Evolutionary conservation across 2,888 invertebrate genomes (phyloP).

Genomic region (Andrena chrysosceles): DNA sequence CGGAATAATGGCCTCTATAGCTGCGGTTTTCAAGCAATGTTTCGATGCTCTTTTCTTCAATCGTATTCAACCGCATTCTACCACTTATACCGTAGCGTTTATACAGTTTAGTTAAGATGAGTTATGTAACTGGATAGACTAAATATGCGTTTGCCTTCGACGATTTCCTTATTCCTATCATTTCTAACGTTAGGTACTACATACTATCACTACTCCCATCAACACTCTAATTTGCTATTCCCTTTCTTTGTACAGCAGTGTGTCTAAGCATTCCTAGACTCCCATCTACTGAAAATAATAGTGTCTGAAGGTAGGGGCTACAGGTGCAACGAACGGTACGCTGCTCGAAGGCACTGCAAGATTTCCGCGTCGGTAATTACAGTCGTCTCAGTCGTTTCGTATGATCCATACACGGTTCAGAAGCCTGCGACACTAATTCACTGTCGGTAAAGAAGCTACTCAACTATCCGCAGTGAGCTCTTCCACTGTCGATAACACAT

Average conservation of each 20-base stretch:
- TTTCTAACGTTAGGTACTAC: too few species aligned
- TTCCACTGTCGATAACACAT: constrained; percentile 31
- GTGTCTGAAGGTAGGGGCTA: not conserved
- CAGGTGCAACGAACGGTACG: constrained; percentile 18
- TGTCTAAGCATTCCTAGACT: not conserved
- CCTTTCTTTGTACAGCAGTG: not conserved
- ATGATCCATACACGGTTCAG: not conserved
- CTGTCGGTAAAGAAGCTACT: constrained; percentile 35
- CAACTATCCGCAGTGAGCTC: constrained; percentile 5
- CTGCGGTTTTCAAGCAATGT: constrained; percentile 1
- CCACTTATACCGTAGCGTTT: not conserved
- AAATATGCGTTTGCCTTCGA: not conserved
- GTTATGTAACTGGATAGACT: not conserved
- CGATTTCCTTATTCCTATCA: not conserved
- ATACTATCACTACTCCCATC: not conserved
- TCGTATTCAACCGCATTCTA: not conserved
- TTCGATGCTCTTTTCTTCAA: constrained; percentile 4
- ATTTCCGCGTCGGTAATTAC: too few species aligned
- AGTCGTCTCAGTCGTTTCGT: not conserved
- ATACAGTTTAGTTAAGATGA: not conserved
- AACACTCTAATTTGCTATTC: not conserved
- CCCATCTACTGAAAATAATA: not conserved
- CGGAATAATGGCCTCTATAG: constrained; percentile 6
- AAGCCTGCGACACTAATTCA: constrained; percentile 11
- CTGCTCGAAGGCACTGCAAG: not conserved